These are phyloP conservation scores for Pyrochroa serraticornis DNA, from an alignment of 2,888 invertebrate species.

Conservation along the genomic window DNA sequence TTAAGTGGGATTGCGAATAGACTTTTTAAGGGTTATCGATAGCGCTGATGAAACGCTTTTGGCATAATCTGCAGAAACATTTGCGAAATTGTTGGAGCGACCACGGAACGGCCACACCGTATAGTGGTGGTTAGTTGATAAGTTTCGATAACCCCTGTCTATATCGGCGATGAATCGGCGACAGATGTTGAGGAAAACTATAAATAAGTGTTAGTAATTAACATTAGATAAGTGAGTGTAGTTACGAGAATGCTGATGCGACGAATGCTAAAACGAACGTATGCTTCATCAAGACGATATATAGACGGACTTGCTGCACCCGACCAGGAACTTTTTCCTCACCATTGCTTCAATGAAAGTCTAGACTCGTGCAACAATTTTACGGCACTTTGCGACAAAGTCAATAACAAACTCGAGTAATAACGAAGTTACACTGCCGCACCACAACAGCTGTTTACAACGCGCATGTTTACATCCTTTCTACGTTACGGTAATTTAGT, in stretches of 20 bases:
- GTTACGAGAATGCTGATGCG: constrained; percentile 16
- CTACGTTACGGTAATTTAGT: constrained; percentile 21
- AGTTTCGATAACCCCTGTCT: constrained; percentile 4
- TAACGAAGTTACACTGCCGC: neutral
- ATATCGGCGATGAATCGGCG: too few relatives aligned
- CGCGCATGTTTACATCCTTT: constrained; percentile 13
- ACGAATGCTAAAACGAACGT: constrained; percentile 10
- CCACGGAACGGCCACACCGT: constrained; percentile 17
- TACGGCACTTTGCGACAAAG: constrained; percentile 14
- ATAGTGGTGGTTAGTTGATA: constrained; percentile 14
- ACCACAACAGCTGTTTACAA: constrained; percentile 14
- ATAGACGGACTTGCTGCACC: neutral
- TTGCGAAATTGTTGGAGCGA: constrained; percentile 12
- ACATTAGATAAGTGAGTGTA: constrained; percentile 9
- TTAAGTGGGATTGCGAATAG: too few relatives aligned
- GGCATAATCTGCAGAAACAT: neutral
- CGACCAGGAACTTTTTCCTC: neutral
- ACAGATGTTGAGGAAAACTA: neutral
- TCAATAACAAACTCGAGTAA: constrained; percentile 14
- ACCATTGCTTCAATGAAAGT: constrained; percentile 10
- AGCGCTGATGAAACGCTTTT: neutral
- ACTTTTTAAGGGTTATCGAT: too few relatives aligned
- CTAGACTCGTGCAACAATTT: constrained; percentile 18
- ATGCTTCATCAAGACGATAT: neutral
- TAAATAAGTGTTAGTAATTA: constrained; percentile 16